These are phyloP conservation scores for Drosophila pallidifrons DNA, from an alignment of 1,140 invertebrate species.

Conservation along the genomic window DNA sequence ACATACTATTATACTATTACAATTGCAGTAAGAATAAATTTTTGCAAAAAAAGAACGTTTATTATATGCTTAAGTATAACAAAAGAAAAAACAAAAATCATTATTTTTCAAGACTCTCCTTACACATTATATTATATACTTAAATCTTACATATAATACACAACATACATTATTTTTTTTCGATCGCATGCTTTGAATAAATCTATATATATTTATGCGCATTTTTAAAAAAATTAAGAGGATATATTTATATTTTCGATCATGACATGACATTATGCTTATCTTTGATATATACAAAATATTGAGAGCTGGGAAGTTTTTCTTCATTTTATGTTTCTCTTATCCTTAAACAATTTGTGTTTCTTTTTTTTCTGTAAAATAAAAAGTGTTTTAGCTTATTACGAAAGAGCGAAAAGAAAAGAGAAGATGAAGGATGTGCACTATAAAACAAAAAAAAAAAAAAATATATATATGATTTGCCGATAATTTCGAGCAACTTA, in stretches of 20 bases:
- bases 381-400: not conserved
- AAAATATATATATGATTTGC: slow-evolving; percentile 17
- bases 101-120: slow-evolving; percentile 34
- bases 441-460: slow-evolving; percentile 8
- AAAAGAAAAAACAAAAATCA: not conserved
- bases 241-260: not conserved
- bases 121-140: slow-evolving; percentile 44
- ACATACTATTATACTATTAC: slow-evolving; percentile 15
- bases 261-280: not conserved
- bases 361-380: slow-evolving; percentile 34
- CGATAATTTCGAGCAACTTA: slow-evolving; percentile 28
- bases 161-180: slow-evolving; percentile 29
- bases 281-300: slow-evolving; percentile 7
- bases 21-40: slow-evolving; percentile 22
- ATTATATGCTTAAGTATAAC: slow-evolving; percentile 32
- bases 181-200: slow-evolving; percentile 24
- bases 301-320: not conserved
- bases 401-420: slow-evolving; percentile 1
- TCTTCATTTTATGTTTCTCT: slow-evolving; percentile 5
- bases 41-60: slow-evolving; percentile 17
- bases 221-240: slow-evolving; percentile 21
- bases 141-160: slow-evolving; percentile 25
- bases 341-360: not conserved
- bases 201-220: slow-evolving; percentile 37
- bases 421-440: not conserved